Conservation (phyloP, 2,797 vertebrate genomes). For the Danio kyathit region DNA sequence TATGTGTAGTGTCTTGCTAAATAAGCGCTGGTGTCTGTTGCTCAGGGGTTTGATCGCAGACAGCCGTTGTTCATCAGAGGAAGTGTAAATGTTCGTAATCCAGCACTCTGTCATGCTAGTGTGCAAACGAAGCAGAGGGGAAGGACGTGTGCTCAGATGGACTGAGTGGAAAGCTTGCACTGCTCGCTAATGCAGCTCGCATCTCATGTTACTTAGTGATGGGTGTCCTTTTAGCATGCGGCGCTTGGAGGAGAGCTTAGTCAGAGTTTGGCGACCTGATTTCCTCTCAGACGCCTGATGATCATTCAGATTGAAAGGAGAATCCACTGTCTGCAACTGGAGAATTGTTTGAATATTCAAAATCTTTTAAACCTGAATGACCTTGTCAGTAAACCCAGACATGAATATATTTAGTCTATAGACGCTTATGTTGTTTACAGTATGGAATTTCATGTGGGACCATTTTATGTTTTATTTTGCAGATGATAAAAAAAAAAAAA, state of each 20-base stretch:
- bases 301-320: background rate
- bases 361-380: background rate
- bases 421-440: too few species aligned
- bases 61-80: slow-evolving; percentile 57
- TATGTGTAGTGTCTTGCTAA: slow-evolving; percentile 63
- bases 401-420: background rate
- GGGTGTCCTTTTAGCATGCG: slow-evolving; percentile 27
- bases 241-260: slow-evolving; percentile 9
- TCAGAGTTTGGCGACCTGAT: slow-evolving; percentile 25
- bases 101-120: slow-evolving; percentile 45
- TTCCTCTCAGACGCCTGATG: slow-evolving; percentile 2
- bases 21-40: slow-evolving; percentile 14
- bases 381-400: background rate
- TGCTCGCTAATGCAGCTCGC: slow-evolving; percentile 26
- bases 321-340: background rate
- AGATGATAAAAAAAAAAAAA: background rate
- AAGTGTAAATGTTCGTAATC: slow-evolving; percentile 48
- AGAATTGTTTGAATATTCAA: background rate
- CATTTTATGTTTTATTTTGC: background rate
- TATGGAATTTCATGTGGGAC: background rate
- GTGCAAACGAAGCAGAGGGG: slow-evolving; percentile 33
- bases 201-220: slow-evolving; percentile 28
- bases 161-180: slow-evolving; percentile 33
- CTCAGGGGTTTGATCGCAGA: slow-evolving; percentile 27
- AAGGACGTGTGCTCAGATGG: slow-evolving; percentile 29